Percentiles rank a stretch among this genome's conserved stretches.
Evolutionary conservation across 2,797 vertebrate species (phyloP).

Genomic region (Gorsachius magnificus): DNA sequence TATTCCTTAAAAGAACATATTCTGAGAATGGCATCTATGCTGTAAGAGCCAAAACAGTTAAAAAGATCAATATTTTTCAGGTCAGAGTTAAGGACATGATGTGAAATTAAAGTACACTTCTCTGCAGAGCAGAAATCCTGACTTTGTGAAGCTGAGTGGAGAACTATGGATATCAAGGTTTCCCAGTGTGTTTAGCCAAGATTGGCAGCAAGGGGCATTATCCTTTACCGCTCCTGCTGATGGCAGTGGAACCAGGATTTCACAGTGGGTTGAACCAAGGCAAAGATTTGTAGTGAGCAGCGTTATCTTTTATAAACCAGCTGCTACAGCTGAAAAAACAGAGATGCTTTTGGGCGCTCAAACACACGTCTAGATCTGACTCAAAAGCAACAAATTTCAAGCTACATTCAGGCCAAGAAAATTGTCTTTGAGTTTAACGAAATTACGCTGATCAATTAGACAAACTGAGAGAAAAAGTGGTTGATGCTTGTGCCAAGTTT

Average conservation of each 20-base stretch:
- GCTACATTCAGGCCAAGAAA: neutral
- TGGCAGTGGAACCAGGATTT: neutral
- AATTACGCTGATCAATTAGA: neutral
- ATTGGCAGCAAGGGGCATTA: neutral
- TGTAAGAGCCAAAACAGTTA: neutral
- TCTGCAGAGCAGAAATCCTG: neutral
- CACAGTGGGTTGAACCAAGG: neutral
- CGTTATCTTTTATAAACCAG: neutral
- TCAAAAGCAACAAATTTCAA: neutral
- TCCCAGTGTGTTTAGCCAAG: neutral
- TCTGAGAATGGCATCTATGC: neutral
- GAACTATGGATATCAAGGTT: accelerated
- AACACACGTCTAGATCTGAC: accelerated
- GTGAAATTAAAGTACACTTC: neutral
- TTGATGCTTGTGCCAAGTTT: neutral
- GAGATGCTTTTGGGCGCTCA: neutral
- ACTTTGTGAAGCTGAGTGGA: neutral
- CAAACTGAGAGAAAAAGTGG: neutral
- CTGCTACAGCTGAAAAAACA: neutral
- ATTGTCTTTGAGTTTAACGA: neutral
- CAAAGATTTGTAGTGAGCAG: neutral
- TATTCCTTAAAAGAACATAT: neutral
- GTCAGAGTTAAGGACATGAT: neutral
- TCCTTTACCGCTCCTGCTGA: neutral
- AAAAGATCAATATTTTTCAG: neutral